These are phyloP conservation scores for Regulus satrapa DNA, from an alignment of 2,113 vertebrate species.

Conservation along the genomic window DNA sequence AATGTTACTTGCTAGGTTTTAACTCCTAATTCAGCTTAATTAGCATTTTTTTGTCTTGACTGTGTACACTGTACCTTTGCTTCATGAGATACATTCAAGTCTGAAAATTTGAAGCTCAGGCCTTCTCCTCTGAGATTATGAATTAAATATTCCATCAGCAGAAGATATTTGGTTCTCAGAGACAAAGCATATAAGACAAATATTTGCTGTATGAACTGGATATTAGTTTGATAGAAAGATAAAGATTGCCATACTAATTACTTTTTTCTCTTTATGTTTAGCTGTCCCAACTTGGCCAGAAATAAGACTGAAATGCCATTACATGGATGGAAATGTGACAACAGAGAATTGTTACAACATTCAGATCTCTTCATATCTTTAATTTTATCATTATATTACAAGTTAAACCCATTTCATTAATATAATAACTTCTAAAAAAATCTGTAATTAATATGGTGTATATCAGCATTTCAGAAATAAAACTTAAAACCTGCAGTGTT, in stretches of 20 bases:
- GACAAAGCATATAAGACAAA: neutral
- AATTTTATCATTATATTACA: conserved; percentile 50
- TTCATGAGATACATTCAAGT: neutral
- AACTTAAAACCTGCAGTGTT: conserved; percentile 35
- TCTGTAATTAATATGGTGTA: conserved; percentile 70
- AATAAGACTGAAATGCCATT: conserved; percentile 68
- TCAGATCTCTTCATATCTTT: conserved; percentile 25
- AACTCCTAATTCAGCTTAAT: neutral
- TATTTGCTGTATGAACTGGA: neutral
- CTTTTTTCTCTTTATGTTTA: conserved; percentile 64
- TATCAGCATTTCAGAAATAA: conserved; percentile 76
- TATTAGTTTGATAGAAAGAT: neutral
- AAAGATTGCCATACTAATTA: neutral
- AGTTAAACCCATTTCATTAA: conserved; percentile 65
- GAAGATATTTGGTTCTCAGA: neutral
- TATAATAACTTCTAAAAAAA: conserved; percentile 72
- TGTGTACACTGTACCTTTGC: neutral
- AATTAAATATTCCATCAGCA: neutral
- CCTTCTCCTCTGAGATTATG: neutral
- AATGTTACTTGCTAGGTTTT: neutral
- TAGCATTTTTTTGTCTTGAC: neutral
- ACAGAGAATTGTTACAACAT: conserved; percentile 45
- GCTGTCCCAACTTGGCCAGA: conserved; percentile 93
- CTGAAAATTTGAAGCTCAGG: neutral
- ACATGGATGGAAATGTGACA: neutral